These are phyloP conservation scores for Agriopis aurantiaria DNA, from an alignment of 2,888 invertebrate species.

Conservation along the genomic window DNA sequence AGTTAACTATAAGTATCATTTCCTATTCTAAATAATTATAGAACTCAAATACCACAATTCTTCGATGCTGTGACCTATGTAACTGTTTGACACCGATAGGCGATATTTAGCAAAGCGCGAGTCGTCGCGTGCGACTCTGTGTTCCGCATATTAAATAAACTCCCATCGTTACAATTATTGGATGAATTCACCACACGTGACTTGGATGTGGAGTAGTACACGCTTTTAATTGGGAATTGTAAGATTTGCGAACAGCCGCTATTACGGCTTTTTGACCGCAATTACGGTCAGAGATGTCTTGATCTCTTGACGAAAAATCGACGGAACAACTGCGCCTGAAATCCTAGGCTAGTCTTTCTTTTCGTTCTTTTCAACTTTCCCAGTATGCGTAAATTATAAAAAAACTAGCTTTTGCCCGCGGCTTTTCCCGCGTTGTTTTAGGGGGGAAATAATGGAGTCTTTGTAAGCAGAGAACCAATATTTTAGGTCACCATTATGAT, in stretches of 20 bases:
- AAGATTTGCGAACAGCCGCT: slow-evolving; percentile 14
- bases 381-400: no score
- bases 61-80: slow-evolving; percentile 27
- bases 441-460: no score
- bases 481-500: no score
- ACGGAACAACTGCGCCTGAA: no score
- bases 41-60: slow-evolving; percentile 20
- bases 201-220: slow-evolving; percentile 16
- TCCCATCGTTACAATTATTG: slow-evolving; percentile 41
- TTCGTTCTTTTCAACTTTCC: no score
- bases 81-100: slow-evolving; percentile 39
- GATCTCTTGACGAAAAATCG: not conserved
- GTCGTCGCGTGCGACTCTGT: slow-evolving; percentile 27
- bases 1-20: no score
- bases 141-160: slow-evolving; percentile 35
- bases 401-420: no score
- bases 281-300: not conserved
- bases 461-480: no score
- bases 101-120: slow-evolving; percentile 31
- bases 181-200: slow-evolving; percentile 32
- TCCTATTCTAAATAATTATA: not conserved
- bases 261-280: slow-evolving; percentile 15
- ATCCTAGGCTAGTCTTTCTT: no score
- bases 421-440: no score
- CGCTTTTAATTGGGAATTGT: slow-evolving; percentile 28